Evolutionary conservation across 2,888 invertebrate species (phyloP), one percentile per base, ranked within the genome.

Genomic region (Melipona bicolor): DNA sequence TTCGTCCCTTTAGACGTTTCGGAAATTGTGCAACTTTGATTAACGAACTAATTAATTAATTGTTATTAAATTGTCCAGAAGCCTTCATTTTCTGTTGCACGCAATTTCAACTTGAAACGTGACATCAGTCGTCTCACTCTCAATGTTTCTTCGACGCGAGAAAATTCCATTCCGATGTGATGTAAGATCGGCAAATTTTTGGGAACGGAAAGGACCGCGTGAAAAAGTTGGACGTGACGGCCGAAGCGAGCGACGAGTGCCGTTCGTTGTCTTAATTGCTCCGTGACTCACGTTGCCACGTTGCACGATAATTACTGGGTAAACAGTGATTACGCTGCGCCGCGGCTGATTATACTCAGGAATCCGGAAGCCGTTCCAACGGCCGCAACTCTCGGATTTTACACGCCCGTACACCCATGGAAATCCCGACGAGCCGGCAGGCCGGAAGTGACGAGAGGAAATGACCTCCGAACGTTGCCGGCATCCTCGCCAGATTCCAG

Each of bases 381-480:
- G 54, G 76, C 62, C 77, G 67, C 84, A 76, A 76, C 70, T 79
- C 76, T 43, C 61, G 85, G 85, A 85, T 80, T 84, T 84, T 81
- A 80, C 79, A 59, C 27, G 61, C 68, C 75, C 78, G 69, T 74
- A 27, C 77, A 43, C 65, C 50, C 81, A 69, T 72, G 74, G 86
- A 91, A 92, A 92, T 91, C 90, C 84, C 88, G 79, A 59, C 79
- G 79, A 89, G 72, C 83, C 87, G 86, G 65, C 84, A 80, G 77
- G 71, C 84, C 88, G 90, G 90, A 92, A 92, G 91, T 90, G 92
- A 92, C 90, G 88, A 85, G 88, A 76, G 87, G 86, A 91, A 83
- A 90, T 80, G 81, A 81, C 81, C 83, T 32, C 61, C 9, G 75
- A 69, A 73, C 62, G 27, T 24, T 17, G 65, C 43, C 43, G 56